phyloP scores from a whole-genome alignment of 2,113 vertebrate species.

The Chelonoidis abingdonii region DNA sequence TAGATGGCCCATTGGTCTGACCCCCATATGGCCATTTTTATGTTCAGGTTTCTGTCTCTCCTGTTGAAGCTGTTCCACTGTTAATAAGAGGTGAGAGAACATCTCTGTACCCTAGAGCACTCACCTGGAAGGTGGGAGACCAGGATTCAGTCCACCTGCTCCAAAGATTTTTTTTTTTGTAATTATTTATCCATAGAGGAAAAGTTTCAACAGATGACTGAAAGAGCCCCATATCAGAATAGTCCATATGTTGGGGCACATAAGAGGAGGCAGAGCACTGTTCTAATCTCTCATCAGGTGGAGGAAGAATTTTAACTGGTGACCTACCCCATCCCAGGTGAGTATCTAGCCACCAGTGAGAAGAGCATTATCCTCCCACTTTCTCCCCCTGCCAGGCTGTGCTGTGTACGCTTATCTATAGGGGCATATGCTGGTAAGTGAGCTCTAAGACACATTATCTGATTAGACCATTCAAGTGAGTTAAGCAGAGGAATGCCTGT shows the following conservation, averaged over 20 bases:
- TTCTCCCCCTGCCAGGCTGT: no score
- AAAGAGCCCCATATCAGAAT: neutral
- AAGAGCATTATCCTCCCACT: neutral
- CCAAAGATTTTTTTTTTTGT: neutral
- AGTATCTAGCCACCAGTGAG: no score
- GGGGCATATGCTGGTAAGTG: neutral
- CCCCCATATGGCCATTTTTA: neutral
- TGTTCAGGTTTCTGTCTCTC: neutral
- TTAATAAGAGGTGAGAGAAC: neutral
- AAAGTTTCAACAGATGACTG: neutral
- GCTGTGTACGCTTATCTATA: neutral
- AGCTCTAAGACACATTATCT: neutral
- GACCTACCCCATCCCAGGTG: no score
- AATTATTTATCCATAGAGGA: neutral
- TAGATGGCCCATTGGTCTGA: neutral
- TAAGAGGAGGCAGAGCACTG: neutral
- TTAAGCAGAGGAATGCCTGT: neutral
- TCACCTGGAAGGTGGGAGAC: neutral
- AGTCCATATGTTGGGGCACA: no score
- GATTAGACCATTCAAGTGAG: neutral
- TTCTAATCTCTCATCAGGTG: neutral
- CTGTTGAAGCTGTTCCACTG: neutral
- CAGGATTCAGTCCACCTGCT: neutral
- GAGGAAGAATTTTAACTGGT: neutral
- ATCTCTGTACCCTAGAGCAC: neutral